A percentile compares a stretch with the other conserved stretches of the same genome.
Evolutionary conservation across 2,797 vertebrate species (phyloP).

Genomic region (Antennarius maculatus): DNA sequence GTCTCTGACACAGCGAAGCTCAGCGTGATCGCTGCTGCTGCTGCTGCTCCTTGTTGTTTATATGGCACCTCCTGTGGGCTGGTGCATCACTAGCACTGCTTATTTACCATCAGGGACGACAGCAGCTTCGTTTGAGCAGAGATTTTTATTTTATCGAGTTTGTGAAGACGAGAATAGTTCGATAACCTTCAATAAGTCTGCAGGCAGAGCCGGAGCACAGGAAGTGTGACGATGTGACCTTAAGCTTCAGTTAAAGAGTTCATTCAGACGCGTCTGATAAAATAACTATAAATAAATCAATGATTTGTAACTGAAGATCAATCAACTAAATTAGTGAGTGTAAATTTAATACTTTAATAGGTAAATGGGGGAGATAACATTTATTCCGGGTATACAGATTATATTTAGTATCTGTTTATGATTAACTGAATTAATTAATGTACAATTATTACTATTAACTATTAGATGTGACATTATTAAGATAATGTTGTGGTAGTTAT

Average conservation of each 20-base stretch:
- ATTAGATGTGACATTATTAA: neutral
- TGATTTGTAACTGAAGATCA: neutral
- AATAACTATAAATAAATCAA: neutral
- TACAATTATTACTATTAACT: neutral
- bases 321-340: neutral
- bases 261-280: neutral
- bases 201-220: neutral
- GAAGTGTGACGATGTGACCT: too few species aligned
- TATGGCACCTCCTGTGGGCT: constrained; percentile 76
- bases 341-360: constrained; percentile 1
- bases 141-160: constrained; percentile 10
- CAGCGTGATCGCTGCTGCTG: constrained; percentile 26
- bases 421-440: neutral
- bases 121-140: constrained; percentile 19
- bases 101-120: constrained; percentile 36
- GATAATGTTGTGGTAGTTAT: too few species aligned
- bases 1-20: constrained; percentile 53
- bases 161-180: neutral
- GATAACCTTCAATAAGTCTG: constrained; percentile 7
- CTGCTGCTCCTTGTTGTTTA: constrained; percentile 56
- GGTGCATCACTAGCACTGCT: constrained; percentile 57
- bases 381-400: neutral
- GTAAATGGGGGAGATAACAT: neutral
- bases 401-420: neutral
- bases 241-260: neutral